Percentiles rank a stretch among this genome's conserved stretches.
These are phyloP conservation scores for Syritta pipiens DNA, from an alignment of 2,888 invertebrate species.

Conservation along the genomic window DNA sequence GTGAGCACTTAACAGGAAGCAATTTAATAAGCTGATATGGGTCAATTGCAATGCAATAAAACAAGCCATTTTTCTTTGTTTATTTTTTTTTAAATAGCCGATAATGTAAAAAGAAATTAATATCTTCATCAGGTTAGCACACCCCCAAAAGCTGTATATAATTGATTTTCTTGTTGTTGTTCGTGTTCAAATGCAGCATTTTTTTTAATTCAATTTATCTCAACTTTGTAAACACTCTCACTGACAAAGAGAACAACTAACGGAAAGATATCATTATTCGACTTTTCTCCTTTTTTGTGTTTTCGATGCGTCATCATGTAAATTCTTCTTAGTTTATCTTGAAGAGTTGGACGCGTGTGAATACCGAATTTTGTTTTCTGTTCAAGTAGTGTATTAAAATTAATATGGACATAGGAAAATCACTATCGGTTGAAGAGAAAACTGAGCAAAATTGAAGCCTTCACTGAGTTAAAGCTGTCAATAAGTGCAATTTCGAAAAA, in stretches of 20 bases:
- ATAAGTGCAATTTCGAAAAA: constrained; percentile 10
- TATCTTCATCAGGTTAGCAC: neutral
- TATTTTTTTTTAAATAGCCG: too few relatives aligned
- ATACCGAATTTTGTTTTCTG: too few relatives aligned
- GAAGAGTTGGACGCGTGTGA: too few relatives aligned
- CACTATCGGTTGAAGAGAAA: constrained; percentile 10
- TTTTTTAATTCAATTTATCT: neutral
- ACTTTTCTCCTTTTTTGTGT: too few relatives aligned
- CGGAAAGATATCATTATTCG: neutral
- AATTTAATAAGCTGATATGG: too few relatives aligned
- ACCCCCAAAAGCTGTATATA: neutral
- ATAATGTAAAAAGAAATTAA: too few relatives aligned
- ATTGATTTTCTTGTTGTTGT: neutral
- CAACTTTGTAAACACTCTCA: neutral
- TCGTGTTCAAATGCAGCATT: neutral
- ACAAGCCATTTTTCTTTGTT: too few relatives aligned
- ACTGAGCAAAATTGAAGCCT: constrained; percentile 11
- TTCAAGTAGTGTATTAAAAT: constrained; percentile 10
- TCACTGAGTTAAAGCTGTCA: constrained; percentile 1
- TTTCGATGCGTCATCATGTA: too few relatives aligned
- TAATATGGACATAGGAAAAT: constrained; percentile 11
- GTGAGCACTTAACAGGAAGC: too few relatives aligned
- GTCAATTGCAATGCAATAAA: too few relatives aligned
- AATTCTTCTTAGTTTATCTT: too few relatives aligned
- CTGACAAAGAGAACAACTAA: neutral